Evolutionary conservation across 1,140 invertebrate species (phyloP).

Genomic region (Brachionus asplanchnoidis): DNA sequence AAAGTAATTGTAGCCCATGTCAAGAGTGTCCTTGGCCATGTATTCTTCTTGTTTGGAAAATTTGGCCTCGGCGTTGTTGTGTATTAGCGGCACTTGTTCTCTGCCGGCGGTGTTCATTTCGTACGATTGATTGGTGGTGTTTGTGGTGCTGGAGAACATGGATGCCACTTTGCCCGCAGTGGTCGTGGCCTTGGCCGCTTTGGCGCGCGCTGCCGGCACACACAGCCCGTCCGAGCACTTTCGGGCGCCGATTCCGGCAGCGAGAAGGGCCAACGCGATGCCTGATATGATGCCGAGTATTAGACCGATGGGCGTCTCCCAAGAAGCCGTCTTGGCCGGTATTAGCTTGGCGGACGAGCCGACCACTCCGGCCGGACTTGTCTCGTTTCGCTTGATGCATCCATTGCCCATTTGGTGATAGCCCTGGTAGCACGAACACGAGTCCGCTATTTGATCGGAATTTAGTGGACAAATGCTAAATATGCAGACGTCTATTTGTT

Average conservation of each 20-base stretch:
- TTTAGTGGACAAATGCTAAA: constrained; percentile 34
- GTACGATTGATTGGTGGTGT: constrained; percentile 28
- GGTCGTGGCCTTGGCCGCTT: neutral
- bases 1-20: constrained; percentile 27
- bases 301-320: constrained; percentile 8
- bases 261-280: constrained; percentile 6
- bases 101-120: neutral
- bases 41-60: constrained; percentile 35
- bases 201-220: neutral
- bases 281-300: constrained; percentile 37
- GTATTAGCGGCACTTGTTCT: constrained; percentile 20
- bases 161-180: neutral
- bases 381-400: constrained; percentile 20
- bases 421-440: constrained; percentile 35
- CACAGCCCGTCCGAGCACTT: constrained; percentile 33
- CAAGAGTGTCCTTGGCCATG: neutral
- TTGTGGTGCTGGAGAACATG: constrained; percentile 20
- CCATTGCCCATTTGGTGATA: neutral
- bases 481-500: neutral
- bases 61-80: neutral
- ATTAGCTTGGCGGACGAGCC: constrained; percentile 11
- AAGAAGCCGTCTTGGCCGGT: neutral
- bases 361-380: neutral
- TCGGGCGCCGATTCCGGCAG: constrained; percentile 14
- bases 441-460: constrained; percentile 40